A percentile compares a stretch with the other conserved stretches of the same genome.
phyloP scores from a whole-genome alignment of 2,888 invertebrate species.

The Mallateleia sp. region DNA sequence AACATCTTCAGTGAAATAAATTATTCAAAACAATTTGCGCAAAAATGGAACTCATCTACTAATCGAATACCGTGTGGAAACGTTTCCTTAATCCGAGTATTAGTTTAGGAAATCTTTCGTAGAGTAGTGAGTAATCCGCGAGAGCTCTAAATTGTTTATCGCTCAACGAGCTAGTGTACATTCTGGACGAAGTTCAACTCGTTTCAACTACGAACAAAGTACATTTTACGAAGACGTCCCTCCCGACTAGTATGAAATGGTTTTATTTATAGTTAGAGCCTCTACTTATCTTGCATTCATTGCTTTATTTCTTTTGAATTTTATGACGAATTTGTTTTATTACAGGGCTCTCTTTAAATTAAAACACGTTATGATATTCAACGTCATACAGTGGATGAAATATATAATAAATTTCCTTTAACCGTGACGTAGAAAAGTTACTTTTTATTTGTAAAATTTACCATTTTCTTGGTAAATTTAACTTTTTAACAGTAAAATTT shows the following conservation, averaged over 20 bases:
- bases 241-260: slow-evolving; percentile 40
- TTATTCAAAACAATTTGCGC: slow-evolving; percentile 19
- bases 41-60: slow-evolving; percentile 8
- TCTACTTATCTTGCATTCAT: slow-evolving; percentile 51
- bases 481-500: too few relatives aligned
- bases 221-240: slow-evolving; percentile 48
- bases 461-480: too few relatives aligned
- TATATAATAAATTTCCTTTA: too few relatives aligned
- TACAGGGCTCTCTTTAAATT: too few relatives aligned
- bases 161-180: slow-evolving; percentile 40
- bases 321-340: slow-evolving; percentile 43
- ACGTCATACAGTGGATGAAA: too few relatives aligned
- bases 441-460: too few relatives aligned
- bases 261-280: slow-evolving; percentile 56
- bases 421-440: too few relatives aligned
- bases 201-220: slow-evolving; percentile 53
- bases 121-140: slow-evolving; percentile 37
- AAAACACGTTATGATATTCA: too few relatives aligned
- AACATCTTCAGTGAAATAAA: not conserved
- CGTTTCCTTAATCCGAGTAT: slow-evolving; percentile 18
- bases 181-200: slow-evolving; percentile 57
- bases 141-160: slow-evolving; percentile 59
- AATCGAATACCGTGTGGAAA: slow-evolving; percentile 16
- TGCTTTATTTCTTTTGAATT: slow-evolving; percentile 45
- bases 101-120: slow-evolving; percentile 23